These are phyloP conservation scores for Drosophila nigrodunni DNA, from an alignment of 1,140 invertebrate genomes.

Conservation along the genomic window DNA sequence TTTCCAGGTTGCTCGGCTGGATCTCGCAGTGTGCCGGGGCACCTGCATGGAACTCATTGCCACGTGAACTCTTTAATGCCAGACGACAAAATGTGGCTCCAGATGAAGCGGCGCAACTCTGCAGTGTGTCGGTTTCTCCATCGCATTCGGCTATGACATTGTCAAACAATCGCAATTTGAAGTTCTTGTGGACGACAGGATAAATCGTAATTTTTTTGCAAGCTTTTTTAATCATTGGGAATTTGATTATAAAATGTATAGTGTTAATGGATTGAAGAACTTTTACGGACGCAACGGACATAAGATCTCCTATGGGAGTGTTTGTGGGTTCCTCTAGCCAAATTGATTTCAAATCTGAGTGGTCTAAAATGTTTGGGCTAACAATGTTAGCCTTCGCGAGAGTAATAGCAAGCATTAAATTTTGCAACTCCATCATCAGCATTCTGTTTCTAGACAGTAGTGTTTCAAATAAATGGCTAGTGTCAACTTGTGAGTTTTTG, in stretches of 20 bases:
- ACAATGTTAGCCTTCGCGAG: too few species aligned
- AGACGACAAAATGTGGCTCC: background rate
- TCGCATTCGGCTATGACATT: slow-evolving; percentile 23
- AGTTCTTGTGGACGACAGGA: background rate
- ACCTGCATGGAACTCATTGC: slow-evolving; percentile 37
- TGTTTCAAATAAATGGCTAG: slow-evolving; percentile 28
- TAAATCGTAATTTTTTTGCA: slow-evolving; percentile 35
- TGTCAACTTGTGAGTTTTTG: too few species aligned
- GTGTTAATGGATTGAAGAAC: too few species aligned
- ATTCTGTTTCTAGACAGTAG: slow-evolving; percentile 35
- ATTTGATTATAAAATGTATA: slow-evolving; percentile 30
- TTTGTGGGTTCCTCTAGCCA: slow-evolving; percentile 40
- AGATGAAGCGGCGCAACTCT: slow-evolving; percentile 1
- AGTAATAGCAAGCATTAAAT: too few species aligned
- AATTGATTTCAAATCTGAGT: slow-evolving; percentile 33
- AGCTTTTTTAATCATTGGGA: slow-evolving; percentile 4
- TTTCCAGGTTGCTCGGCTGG: slow-evolving; percentile 21
- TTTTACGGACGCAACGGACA: background rate
- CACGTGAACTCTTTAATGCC: slow-evolving; percentile 22
- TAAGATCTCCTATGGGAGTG: slow-evolving; percentile 35
- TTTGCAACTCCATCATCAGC: background rate
- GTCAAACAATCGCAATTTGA: slow-evolving; percentile 21
- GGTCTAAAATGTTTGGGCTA: slow-evolving; percentile 17
- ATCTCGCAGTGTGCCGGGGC: slow-evolving; percentile 22
- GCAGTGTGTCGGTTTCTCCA: background rate